Conservation (phyloP, 2,797 vertebrate genomes). For the Coracias cyanogaster region DNA sequence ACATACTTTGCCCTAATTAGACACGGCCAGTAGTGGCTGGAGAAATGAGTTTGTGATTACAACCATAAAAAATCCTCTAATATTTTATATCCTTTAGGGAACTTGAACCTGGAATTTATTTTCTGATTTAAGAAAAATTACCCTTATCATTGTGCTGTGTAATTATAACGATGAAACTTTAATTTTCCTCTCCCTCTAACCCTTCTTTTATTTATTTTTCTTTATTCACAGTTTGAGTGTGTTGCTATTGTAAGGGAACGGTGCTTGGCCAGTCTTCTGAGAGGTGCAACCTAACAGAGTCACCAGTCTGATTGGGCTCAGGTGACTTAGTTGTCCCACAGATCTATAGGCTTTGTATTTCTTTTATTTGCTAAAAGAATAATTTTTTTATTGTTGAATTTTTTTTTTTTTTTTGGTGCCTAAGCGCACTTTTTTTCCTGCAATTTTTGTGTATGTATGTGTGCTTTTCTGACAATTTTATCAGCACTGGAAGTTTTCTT, state of each 20-base stretch:
- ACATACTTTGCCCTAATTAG: slow-evolving; percentile 77
- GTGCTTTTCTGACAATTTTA: not conserved
- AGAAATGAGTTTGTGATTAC: slow-evolving; percentile 72
- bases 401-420: not conserved
- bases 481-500: not conserved
- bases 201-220: slow-evolving; percentile 3
- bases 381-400: not conserved
- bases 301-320: not conserved
- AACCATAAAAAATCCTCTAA: slow-evolving; percentile 56
- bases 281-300: not conserved
- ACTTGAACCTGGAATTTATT: slow-evolving; percentile 50
- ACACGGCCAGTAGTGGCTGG: slow-evolving; percentile 60
- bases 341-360: not conserved
- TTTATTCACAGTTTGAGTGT: not conserved
- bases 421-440: not conserved
- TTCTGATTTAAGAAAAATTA: slow-evolving; percentile 66
- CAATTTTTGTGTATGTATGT: not conserved
- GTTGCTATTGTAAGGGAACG: not conserved
- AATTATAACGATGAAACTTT: slow-evolving; percentile 45
- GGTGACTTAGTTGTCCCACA: not conserved
- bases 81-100: slow-evolving; percentile 63
- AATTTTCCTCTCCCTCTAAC: slow-evolving; percentile 34
- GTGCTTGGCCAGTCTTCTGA: not conserved
- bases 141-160: slow-evolving; percentile 19
- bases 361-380: not conserved